Conservation (phyloP, 92 coral and sea anemone species). For the Heliopora coerulea region DNA sequence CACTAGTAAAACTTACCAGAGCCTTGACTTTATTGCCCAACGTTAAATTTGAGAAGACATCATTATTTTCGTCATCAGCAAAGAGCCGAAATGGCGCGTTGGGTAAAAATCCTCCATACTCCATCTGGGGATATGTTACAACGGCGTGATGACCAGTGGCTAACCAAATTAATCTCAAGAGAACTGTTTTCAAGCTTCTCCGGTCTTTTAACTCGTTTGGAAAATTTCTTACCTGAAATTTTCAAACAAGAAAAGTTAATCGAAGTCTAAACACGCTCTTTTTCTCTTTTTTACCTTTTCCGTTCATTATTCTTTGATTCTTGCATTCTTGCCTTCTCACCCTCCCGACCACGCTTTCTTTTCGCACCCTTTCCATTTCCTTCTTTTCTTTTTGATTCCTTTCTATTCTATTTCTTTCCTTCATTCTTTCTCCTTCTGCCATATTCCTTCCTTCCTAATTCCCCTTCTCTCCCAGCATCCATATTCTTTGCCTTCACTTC, state of each 20-base stretch:
- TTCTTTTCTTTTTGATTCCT: not conserved
- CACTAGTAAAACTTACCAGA: conserved; percentile 55
- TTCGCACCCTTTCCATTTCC: not conserved
- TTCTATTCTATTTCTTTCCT: no score
- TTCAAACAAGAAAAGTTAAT: not conserved
- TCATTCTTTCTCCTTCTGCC: no score
- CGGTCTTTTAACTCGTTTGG: conserved; percentile 62
- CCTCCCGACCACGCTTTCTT: no score
- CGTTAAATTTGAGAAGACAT: conserved; percentile 73
- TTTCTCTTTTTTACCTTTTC: not conserved
- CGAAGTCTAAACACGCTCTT: not conserved
- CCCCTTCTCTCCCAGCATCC: no score
- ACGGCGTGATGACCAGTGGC: conserved; percentile 91
- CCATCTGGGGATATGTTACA: conserved; percentile 78
- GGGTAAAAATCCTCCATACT: conserved; percentile 93
- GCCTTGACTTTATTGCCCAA: conserved; percentile 98
- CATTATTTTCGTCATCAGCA: conserved; percentile 68
- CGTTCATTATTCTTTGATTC: no score
- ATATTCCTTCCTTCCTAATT: no score
- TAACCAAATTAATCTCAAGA: conserved; percentile 81
- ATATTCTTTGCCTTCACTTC: no score
- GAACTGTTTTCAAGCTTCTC: conserved; percentile 42
- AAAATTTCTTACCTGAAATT: conserved; percentile 69
- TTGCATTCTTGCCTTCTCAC: no score
- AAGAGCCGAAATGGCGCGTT: conserved; percentile 92